phyloP scores from a whole-genome alignment of 2,113 vertebrate genomes.

The Chionomys nivalis region DNA sequence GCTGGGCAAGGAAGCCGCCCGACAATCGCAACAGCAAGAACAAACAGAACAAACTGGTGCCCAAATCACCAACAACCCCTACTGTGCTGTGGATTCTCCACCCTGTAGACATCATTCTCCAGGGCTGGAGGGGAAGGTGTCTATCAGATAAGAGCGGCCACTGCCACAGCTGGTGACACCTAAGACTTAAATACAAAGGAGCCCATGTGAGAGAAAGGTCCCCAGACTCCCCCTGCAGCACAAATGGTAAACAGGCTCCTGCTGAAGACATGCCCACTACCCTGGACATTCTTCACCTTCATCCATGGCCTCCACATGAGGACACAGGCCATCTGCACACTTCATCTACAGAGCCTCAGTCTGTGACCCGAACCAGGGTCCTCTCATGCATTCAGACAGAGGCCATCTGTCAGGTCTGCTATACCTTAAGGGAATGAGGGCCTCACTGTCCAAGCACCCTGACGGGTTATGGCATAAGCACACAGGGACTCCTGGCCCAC shows the following conservation, averaged over 20 bases:
- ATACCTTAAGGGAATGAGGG: neutral
- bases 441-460: constrained; percentile 45
- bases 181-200: fast-evolving
- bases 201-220: neutral
- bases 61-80: neutral
- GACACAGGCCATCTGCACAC: constrained; percentile 43
- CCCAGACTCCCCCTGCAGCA: neutral
- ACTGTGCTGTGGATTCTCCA: neutral
- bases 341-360: constrained; percentile 61
- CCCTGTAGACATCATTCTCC: neutral
- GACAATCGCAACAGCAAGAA: neutral
- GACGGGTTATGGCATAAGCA: neutral
- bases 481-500: constrained; percentile 25
- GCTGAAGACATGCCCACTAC: neutral
- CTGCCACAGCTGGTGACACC: neutral
- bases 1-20: neutral
- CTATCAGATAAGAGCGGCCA: neutral
- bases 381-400: constrained; percentile 59
- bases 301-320: constrained; percentile 55
- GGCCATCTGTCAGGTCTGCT: constrained; percentile 66
- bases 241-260: neutral
- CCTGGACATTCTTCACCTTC: neutral
- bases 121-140: neutral
- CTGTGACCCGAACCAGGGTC: constrained; percentile 62
- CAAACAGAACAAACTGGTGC: neutral